A percentile compares a stretch with the other conserved stretches of the same genome.
Conservation (phyloP, 2,888 invertebrate genomes). For the Priocnemis perturbator region DNA sequence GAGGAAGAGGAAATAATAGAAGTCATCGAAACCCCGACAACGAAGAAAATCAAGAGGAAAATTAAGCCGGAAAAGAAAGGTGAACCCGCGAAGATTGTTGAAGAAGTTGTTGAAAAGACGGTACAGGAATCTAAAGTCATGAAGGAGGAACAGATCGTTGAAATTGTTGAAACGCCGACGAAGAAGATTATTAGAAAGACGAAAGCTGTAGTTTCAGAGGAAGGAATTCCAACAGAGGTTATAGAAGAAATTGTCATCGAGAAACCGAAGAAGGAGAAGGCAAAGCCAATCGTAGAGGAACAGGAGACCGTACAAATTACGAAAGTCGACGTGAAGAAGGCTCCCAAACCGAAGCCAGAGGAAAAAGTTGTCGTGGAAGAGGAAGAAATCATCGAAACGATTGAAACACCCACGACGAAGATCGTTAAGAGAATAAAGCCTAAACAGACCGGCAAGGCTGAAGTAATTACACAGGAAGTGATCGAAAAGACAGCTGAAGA, state of each 20-base stretch:
- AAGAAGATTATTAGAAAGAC: constrained; percentile 65
- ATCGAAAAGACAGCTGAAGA: constrained; percentile 67
- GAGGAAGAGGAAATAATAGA: constrained; percentile 50
- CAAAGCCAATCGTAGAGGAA: constrained; percentile 62
- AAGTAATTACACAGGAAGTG: constrained; percentile 69
- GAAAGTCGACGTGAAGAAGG: constrained; percentile 41
- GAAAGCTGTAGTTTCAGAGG: constrained; percentile 47
- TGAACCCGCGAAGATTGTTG: not conserved
- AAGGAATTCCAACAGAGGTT: constrained; percentile 53
- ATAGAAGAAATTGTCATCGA: constrained; percentile 54
- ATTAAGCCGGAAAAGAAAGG: not conserved
- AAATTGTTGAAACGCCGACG: constrained; percentile 58
- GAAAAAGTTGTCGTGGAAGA: constrained; percentile 44
- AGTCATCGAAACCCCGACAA: constrained; percentile 5
- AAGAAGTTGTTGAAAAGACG: constrained; percentile 3
- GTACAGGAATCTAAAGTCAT: constrained; percentile 1
- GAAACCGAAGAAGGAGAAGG: constrained; percentile 51
- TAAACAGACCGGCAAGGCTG: constrained; percentile 73
- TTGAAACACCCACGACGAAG: constrained; percentile 71
- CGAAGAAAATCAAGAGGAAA: not conserved
- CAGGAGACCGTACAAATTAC: constrained; percentile 69
- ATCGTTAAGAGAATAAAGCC: constrained; percentile 70
- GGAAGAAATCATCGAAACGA: constrained; percentile 65
- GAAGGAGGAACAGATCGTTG: not conserved
- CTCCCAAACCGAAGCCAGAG: constrained; percentile 35